Conservation (phyloP, 1,140 invertebrate genomes). For the Phocides pigmalion region DNA sequence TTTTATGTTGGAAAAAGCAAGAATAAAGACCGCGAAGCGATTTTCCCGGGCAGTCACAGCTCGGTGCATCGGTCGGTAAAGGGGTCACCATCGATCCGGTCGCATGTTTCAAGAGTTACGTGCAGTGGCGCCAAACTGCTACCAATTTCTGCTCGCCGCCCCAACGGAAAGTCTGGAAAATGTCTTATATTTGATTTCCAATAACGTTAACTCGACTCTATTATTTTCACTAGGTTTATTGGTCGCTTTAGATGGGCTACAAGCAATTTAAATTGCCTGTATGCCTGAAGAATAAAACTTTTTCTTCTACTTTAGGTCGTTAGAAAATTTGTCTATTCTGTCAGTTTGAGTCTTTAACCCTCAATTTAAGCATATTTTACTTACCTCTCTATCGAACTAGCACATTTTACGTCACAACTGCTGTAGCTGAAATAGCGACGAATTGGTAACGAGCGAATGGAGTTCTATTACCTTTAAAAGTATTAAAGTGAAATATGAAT, state of each 20-base stretch:
- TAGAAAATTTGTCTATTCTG: not conserved
- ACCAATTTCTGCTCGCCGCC: constrained; percentile 47
- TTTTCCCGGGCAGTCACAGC: constrained; percentile 64
- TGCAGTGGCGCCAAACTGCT: constrained; percentile 59
- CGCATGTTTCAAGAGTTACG: constrained; percentile 60
- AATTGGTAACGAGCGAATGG: too few relatives aligned
- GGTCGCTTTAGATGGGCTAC: constrained; percentile 1
- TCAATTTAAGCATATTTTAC: too few relatives aligned
- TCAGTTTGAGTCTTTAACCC: too few relatives aligned
- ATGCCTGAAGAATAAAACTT: constrained; percentile 1
- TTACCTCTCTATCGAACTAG: too few relatives aligned
- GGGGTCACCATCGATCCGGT: constrained; percentile 75
- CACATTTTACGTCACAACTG: too few relatives aligned
- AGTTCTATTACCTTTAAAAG: too few relatives aligned
- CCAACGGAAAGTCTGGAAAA: constrained; percentile 29
- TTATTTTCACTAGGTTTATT: constrained; percentile 28
- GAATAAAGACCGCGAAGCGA: constrained; percentile 46
- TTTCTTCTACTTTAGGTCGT: not conserved
- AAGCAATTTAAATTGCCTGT: constrained; percentile 19
- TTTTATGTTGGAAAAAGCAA: constrained; percentile 18
- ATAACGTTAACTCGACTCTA: constrained; percentile 24
- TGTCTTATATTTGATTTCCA: constrained; percentile 31
- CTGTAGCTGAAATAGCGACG: too few relatives aligned
- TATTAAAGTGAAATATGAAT: too few relatives aligned
- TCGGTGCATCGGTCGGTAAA: constrained; percentile 78